These are phyloP conservation scores for Passerculus sandwichensis DNA, from an alignment of 2,797 vertebrate species.

Conservation along the genomic window DNA sequence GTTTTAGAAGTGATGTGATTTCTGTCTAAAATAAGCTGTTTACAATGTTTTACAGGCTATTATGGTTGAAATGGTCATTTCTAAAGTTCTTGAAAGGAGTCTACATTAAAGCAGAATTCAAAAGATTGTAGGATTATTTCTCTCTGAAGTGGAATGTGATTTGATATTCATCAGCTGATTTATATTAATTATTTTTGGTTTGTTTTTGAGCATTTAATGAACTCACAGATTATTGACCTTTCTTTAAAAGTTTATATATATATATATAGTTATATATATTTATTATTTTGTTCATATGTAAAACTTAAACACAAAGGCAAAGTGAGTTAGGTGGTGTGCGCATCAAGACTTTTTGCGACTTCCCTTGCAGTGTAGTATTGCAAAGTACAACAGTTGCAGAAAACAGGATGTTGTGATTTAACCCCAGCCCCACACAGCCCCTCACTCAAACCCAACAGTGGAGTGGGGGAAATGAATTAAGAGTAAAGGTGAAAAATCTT, in stretches of 20 bases:
- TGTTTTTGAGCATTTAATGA: constrained; percentile 39
- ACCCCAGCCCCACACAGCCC: rapidly evolving
- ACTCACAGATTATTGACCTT: constrained; percentile 9
- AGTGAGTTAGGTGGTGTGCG: neutral
- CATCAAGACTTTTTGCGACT: neutral
- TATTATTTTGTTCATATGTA: neutral
- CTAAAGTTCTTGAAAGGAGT: constrained; percentile 54
- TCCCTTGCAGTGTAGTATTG: neutral
- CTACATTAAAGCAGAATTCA: constrained; percentile 42
- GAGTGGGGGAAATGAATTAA: neutral
- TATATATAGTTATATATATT: neutral
- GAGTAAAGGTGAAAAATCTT: neutral
- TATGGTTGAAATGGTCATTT: constrained; percentile 31
- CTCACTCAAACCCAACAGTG: neutral
- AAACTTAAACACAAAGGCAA: neutral
- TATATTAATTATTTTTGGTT: constrained; percentile 51
- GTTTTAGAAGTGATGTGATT: constrained; percentile 54
- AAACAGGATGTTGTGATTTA: neutral
- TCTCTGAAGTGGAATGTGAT: constrained; percentile 53
- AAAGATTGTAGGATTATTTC: constrained; percentile 57
- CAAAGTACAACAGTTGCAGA: neutral
- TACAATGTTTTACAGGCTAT: constrained; percentile 31
- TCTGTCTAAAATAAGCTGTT: constrained; percentile 64
- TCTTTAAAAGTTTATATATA: neutral
- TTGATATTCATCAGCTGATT: constrained; percentile 57